These are phyloP conservation scores for Cristatella mucedo DNA, from an alignment of 2,888 invertebrate species.

Conservation along the genomic window DNA sequence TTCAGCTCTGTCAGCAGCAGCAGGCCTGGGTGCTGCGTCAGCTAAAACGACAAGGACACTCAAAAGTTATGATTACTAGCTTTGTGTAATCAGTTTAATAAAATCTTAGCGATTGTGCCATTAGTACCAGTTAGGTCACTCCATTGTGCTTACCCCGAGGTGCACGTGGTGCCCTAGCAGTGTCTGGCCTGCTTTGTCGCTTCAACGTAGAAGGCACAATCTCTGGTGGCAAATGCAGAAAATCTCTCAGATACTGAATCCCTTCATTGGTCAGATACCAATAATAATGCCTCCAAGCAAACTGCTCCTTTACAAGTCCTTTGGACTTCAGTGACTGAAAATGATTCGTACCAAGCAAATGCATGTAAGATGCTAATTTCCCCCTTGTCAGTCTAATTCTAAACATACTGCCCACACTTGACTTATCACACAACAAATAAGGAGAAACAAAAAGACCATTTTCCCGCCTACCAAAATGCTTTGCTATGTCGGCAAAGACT, in stretches of 20 bases:
- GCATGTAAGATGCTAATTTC: background rate
- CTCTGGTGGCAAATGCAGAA: constrained; percentile 88
- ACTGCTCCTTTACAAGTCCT: constrained; percentile 96
- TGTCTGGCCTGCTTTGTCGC: constrained; percentile 68
- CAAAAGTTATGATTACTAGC: background rate
- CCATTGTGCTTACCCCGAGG: constrained; percentile 18
- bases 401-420: no score
- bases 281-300: constrained; percentile 98
- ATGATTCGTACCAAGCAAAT: background rate
- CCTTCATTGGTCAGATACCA: constrained; percentile 98
- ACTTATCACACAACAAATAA: no score
- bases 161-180: constrained; percentile 42
- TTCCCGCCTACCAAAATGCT: no score
- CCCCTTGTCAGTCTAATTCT: no score
- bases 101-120: no score
- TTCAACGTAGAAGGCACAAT: constrained; percentile 95
- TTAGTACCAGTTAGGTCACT: background rate
- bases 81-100: background rate
- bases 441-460: no score
- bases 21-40: constrained; percentile 16
- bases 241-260: constrained; percentile 77
- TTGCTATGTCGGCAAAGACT: no score
- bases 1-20: constrained; percentile 24
- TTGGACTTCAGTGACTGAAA: constrained; percentile 73
- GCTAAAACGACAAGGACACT: constrained; percentile 17